Conservation (phyloP, 2,797 vertebrate genomes). For the Sternotherus odoratus region DNA sequence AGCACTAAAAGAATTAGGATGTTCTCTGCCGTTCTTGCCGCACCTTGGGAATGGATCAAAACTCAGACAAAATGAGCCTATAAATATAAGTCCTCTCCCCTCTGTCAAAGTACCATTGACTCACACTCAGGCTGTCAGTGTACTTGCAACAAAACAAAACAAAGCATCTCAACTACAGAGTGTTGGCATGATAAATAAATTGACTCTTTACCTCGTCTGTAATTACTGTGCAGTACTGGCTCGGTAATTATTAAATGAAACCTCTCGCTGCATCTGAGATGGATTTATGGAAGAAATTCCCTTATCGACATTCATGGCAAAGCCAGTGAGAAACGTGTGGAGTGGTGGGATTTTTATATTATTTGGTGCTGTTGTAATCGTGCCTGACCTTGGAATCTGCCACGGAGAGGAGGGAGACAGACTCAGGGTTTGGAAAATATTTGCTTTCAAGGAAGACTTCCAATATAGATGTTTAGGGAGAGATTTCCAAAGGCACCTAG, state of each 20-base stretch:
- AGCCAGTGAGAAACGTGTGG: neutral
- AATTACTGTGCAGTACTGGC: slow-evolving; percentile 2
- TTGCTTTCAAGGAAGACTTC: neutral
- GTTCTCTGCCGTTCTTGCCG: neutral
- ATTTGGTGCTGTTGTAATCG: slow-evolving; percentile 14
- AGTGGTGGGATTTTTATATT: neutral
- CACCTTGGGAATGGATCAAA: neutral
- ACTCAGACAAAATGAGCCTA: neutral
- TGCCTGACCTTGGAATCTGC: neutral
- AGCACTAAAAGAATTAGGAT: neutral
- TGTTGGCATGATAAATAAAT: neutral
- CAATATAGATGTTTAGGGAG: neutral
- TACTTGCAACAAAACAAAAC: neutral
- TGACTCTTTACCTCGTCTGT: neutral
- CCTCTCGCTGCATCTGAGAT: neutral
- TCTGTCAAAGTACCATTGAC: neutral
- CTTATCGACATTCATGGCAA: neutral
- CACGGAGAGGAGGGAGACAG: neutral
- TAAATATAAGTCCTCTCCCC: neutral
- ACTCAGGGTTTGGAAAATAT: neutral
- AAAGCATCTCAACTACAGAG: accelerated
- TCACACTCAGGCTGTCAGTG: neutral
- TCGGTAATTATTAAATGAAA: slow-evolving; percentile 41
- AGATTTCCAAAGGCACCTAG: neutral
- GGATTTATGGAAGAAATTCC: slow-evolving; percentile 58